Evolutionary conservation across 2,888 invertebrate species (phyloP), one percentile per base, ranked within the genome.

Genomic region (Oligia fasciuncula): DNA sequence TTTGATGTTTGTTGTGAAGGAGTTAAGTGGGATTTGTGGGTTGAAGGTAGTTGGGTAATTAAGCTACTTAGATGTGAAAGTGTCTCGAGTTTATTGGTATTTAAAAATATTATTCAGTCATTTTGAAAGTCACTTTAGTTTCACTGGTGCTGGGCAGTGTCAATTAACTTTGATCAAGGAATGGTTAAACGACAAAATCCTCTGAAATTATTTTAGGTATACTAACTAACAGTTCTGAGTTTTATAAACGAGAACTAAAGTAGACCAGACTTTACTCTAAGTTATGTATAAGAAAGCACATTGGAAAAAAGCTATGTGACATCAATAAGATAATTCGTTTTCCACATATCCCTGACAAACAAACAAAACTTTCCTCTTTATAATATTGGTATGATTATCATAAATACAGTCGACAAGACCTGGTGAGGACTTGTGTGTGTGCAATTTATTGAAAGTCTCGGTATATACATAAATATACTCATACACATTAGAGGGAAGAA

Each of bases 1-100:
- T 86, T 89, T 87, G 88, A 89, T 83, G 77, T 82, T 77, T 73
- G 71, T 73, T 76, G 40, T 82, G 67, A 40, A 63, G 54, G 35
- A 72, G 77, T 73, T 77, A 62, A 77, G 73, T 73, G 73, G 66
- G 57, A n/a, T 82, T 60, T 76, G 43, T 62, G 23, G 29, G 49
- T 57, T 57, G 17, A 49, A 43, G 9, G 51, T 19, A 54, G 70
- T 29, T 43, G 5, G 23, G n/a, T 85, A 63, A 84, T 84, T 69
- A 72, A 76, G 68, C 69, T 69, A 54, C 65, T 80, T 57, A 6
- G 23, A 14, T 81, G 51, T 57, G 17, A 54, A 49, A 66, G 60
- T 65, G 54, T 35, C 2, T 49, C 29, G 17, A 43, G 40, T 68
- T 51, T 29, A 23, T 17, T 51, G 17, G 4, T 51, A 17, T n/a